Evolutionary conservation across 2,888 invertebrate genomes (phyloP).

Genomic region (Gryllus longicercus): DNA sequence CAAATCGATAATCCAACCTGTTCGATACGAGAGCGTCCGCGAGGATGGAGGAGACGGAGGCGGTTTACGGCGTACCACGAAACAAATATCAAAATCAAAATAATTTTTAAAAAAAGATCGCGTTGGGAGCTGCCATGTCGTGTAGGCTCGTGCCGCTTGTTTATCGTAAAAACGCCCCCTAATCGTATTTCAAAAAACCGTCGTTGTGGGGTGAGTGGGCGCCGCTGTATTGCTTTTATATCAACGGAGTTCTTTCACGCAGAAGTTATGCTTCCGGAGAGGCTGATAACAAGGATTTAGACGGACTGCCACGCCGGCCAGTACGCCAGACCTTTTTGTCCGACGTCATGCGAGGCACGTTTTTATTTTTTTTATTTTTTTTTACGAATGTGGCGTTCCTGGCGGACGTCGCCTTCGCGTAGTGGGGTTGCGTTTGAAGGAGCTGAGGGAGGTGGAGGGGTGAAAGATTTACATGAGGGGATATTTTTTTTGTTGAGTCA

Average conservation of each 20-base stretch:
- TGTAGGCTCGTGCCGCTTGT: background rate
- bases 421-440: too few relatives aligned
- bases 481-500: too few relatives aligned
- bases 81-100: background rate
- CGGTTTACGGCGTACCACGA: background rate
- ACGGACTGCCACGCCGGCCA: background rate
- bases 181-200: background rate
- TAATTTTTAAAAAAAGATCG: too few relatives aligned
- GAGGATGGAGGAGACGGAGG: background rate
- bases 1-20: conserved; percentile 7
- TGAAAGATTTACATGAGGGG: too few relatives aligned
- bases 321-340: background rate
- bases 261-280: background rate
- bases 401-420: too few relatives aligned
- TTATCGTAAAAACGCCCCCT: background rate
- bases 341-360: background rate
- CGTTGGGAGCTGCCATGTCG: background rate
- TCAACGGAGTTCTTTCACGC: conserved; percentile 9
- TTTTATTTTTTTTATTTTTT: too few relatives aligned
- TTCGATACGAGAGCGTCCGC: background rate
- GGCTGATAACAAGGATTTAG: background rate
- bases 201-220: background rate
- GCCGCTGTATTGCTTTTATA: background rate
- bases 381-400: too few relatives aligned
- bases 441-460: too few relatives aligned